phyloP scores from a whole-genome alignment of 2,888 invertebrate genomes.

The Papilio demoleus region DNA sequence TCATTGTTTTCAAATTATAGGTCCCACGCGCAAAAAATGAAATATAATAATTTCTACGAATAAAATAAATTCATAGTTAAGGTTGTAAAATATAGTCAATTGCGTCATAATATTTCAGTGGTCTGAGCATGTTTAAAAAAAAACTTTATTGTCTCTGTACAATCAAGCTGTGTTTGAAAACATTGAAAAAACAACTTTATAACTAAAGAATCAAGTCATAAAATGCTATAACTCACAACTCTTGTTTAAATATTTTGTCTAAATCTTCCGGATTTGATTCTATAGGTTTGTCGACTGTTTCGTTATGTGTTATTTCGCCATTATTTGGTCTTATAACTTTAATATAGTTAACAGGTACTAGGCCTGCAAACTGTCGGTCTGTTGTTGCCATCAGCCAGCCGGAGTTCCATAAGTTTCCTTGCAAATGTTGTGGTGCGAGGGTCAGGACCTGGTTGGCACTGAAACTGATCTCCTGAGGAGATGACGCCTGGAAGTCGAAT shows the following conservation, averaged over 20 bases:
- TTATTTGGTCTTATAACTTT: slow-evolving; percentile 64
- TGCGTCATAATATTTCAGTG: neutral
- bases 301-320: slow-evolving; percentile 32
- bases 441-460: slow-evolving; percentile 89
- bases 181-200: neutral
- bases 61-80: neutral
- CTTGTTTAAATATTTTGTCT: slow-evolving; percentile 54
- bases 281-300: slow-evolving; percentile 40
- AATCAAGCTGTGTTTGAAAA: neutral
- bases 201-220: neutral
- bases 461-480: slow-evolving; percentile 90
- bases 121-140: neutral
- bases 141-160: slow-evolving; percentile 1
- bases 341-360: slow-evolving; percentile 86
- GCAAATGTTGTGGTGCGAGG: slow-evolving; percentile 93
- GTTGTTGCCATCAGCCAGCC: slow-evolving; percentile 87
- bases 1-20: too few species aligned
- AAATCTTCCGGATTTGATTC: slow-evolving; percentile 47
- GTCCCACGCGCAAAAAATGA: too few species aligned
- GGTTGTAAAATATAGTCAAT: neutral
- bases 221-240: slow-evolving; percentile 50
- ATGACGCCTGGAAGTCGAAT: slow-evolving; percentile 89
- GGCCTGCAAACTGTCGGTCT: slow-evolving; percentile 83
- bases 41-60: neutral
- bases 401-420: slow-evolving; percentile 86